phyloP scores from a whole-genome alignment of 2,113 vertebrate species.

The Colius striatus region DNA sequence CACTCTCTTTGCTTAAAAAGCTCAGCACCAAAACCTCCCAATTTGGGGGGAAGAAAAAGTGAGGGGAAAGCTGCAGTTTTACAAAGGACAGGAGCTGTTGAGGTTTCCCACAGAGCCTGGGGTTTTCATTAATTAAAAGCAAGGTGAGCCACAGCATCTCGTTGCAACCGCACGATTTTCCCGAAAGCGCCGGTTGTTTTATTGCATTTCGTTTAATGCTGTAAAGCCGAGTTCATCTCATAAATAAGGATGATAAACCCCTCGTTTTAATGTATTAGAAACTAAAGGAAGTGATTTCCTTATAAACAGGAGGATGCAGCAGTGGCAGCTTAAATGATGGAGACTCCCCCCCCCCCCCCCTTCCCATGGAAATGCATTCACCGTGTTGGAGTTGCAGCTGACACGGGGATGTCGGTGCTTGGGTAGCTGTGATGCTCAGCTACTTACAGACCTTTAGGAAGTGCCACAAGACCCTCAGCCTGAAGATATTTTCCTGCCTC shows the following conservation, averaged over 20 bases:
- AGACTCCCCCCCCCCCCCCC: no score
- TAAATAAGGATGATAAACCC: neutral
- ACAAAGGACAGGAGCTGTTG: neutral
- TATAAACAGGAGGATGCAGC: neutral
- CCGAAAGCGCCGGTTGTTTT: neutral
- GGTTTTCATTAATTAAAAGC: neutral
- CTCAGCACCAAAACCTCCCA: neutral
- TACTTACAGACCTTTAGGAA: neutral
- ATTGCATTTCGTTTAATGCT: neutral
- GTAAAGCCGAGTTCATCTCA: neutral
- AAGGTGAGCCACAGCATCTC: neutral
- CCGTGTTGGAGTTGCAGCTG: neutral
- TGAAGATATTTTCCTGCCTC: neutral
- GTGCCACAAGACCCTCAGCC: no score
- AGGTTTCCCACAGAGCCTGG: neutral
- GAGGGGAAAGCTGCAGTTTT: neutral
- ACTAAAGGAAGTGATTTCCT: neutral
- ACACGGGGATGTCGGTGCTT: fast-evolving
- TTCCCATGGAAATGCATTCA: neutral
- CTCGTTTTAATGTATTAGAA: neutral
- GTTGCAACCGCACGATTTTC: neutral
- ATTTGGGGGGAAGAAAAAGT: fast-evolving
- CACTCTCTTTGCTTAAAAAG: neutral
- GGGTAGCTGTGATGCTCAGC: neutral
- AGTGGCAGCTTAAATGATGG: neutral